Percentiles rank a stretch among this genome's conserved stretches.
phyloP scores from a whole-genome alignment of 2,797 vertebrate genomes.

The Gobionotothen gibberifrons region DNA sequence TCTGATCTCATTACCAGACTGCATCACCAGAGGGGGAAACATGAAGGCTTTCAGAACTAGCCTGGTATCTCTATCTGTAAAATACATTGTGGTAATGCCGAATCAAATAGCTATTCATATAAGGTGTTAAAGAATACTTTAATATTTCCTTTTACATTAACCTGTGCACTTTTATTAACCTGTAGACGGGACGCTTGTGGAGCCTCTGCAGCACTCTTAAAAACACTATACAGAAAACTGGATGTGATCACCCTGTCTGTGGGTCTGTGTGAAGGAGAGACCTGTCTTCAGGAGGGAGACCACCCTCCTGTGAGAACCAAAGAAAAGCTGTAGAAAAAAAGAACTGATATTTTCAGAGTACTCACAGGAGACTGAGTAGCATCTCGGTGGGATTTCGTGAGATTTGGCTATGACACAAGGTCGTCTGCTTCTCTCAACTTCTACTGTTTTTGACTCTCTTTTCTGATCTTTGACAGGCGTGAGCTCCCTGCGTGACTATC shows the following conservation, averaged over 20 bases:
- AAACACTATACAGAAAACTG: neutral
- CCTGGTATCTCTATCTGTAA: neutral
- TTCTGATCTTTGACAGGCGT: conserved; percentile 11
- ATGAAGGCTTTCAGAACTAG: neutral
- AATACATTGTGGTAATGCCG: neutral
- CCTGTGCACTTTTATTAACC: neutral
- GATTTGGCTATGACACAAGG: conserved; percentile 8
- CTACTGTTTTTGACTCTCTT: neutral
- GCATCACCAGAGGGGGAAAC: neutral
- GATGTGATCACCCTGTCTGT: neutral
- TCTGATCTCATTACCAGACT: conserved; percentile 6
- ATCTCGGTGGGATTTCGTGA: conserved; percentile 6
- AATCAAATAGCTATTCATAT: neutral
- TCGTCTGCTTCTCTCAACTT: neutral
- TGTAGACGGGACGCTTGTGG: neutral
- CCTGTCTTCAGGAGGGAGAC: conserved; percentile 14
- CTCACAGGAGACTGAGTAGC: conserved; percentile 10
- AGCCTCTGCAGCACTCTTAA: neutral
- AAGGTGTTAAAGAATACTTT: neutral
- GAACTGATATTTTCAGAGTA: conserved; percentile 20
- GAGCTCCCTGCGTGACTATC: neutral
- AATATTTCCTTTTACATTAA: neutral
- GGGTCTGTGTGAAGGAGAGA: conserved; percentile 4
- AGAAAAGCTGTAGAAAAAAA: conserved; percentile 13
- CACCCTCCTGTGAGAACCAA: conserved; percentile 16